A percentile compares a stretch with the other conserved stretches of the same genome.
phyloP scores from a whole-genome alignment of 1,140 invertebrate species.

The Anadara kagoshimensis region DNA sequence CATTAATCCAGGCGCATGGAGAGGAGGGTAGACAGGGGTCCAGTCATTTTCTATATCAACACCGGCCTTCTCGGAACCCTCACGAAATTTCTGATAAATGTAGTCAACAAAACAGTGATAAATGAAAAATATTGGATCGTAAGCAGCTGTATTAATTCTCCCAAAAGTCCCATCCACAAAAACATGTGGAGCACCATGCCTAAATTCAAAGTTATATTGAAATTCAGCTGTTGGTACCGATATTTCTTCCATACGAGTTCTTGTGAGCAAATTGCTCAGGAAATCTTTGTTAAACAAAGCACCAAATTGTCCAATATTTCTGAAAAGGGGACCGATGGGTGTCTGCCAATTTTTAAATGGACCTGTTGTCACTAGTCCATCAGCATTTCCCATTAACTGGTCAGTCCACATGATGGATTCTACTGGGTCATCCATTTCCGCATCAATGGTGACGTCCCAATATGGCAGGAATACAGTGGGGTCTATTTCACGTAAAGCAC shows the following conservation, averaged over 20 bases:
- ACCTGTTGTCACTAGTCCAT: slow-evolving; percentile 70
- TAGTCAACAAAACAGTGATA: too few relatives aligned
- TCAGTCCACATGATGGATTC: slow-evolving; percentile 68
- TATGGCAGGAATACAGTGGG: slow-evolving; percentile 70
- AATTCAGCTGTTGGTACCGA: slow-evolving; percentile 46
- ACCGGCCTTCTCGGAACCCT: too few relatives aligned
- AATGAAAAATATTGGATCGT: too few relatives aligned
- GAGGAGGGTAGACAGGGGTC: too few relatives aligned
- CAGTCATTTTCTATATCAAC: too few relatives aligned
- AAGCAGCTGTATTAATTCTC: too few relatives aligned
- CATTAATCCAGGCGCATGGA: too few relatives aligned
- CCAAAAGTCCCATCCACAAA: too few relatives aligned
- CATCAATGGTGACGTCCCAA: slow-evolving; percentile 71
- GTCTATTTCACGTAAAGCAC: slow-evolving; percentile 54
- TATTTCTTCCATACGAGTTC: slow-evolving; percentile 37
- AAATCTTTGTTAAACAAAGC: slow-evolving; percentile 30
- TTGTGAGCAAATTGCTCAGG: slow-evolving; percentile 33
- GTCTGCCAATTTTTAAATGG: slow-evolving; percentile 62
- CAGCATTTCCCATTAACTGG: slow-evolving; percentile 69
- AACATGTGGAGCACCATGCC: too few relatives aligned
- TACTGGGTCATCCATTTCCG: slow-evolving; percentile 58
- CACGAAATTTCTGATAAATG: too few relatives aligned
- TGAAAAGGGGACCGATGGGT: slow-evolving; percentile 37
- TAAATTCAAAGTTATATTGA: too few relatives aligned
- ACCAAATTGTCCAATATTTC: slow-evolving; percentile 31